phyloP scores from a whole-genome alignment of 92 coral and sea anemone species.

The Scolanthus callimorphus region DNA sequence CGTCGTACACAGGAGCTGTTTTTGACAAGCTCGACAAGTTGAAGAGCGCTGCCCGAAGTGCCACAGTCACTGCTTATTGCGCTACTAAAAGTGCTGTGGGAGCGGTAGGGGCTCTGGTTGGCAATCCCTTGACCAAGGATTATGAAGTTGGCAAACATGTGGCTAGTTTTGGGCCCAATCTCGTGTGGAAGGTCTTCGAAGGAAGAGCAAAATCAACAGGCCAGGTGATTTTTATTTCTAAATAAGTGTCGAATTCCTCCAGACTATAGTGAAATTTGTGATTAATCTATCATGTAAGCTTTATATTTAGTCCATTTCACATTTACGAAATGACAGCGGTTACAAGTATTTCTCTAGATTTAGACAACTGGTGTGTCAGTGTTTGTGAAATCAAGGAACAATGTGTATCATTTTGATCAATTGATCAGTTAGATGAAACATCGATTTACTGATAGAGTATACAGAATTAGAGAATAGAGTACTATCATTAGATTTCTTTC shows the following conservation, averaged over 20 bases:
- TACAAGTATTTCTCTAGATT: no score
- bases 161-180: conserved; percentile 96
- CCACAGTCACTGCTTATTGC: conserved; percentile 77
- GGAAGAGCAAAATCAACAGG: conserved; percentile 91
- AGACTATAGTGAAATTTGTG: neutral
- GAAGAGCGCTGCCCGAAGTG: conserved; percentile 64
- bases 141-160: conserved; percentile 83
- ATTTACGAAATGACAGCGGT: no score
- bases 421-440: no score
- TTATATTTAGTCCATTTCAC: no score
- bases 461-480: no score
- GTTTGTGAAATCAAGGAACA: no score
- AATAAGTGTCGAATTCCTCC: neutral
- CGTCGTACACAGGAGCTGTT: conserved; percentile 61
- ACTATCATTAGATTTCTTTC: no score
- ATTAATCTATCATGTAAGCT: no score
- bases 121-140: conserved; percentile 90
- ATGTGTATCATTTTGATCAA: no score
- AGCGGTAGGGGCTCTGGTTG: conserved; percentile 82
- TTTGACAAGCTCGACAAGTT: conserved; percentile 67
- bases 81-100: conserved; percentile 88
- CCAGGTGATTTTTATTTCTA: conserved; percentile 49
- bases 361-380: no score
- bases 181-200: conserved; percentile 90
- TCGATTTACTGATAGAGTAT: no score